Evolutionary conservation across 2,113 vertebrate genomes (phyloP), one percentile per base, ranked within the genome.

Genomic region (Craseonycteris thonglongyai): DNA sequence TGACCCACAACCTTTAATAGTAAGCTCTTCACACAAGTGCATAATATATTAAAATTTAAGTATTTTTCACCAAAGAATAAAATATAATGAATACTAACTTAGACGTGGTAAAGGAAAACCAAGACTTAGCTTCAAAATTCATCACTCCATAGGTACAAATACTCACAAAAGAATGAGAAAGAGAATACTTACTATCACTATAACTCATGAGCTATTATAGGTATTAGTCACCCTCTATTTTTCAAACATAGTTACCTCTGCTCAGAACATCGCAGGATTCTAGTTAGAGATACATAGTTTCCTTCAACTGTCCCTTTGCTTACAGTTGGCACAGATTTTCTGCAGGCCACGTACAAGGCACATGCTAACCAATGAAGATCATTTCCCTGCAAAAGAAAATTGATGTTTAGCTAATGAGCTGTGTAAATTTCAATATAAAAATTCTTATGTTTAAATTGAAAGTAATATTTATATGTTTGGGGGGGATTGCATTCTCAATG

Each of bases 301-400:
- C 99, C 99, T 97, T 99, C 99, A 0, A 98, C 96, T 7, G 98
- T 99, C 26, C 99, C 99, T 97, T 98, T 99, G 86, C 99, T 98
- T 85, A 99, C 99, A 7, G 99, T 99, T 5, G 99, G 99, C 85
- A 99, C 93, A 2, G 99, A 98, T 80, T 99, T 99, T 96, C 99
- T 99, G 95, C 99, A 99, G 91, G 99, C 99, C 97, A 99, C 99
- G 13, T 99, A 99, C 81, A 99, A 98, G 79, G 99, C 98, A 97
- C 99, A 99, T 0, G 99, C 99, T 95, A 99, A 68, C 99, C 99
- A 99, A 45, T 99, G 99, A 94, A 99, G 98, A 74, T 99, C 99
- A 72, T 99, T 99, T 83, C 99, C 99, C 99, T 99, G 98, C 40
- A 83, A 97, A 93, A 87, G 56, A 95, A 90, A 94, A 59, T 1